Conservation (phyloP, 2,888 invertebrate genomes). For the Aproaerema taeniolella region DNA sequence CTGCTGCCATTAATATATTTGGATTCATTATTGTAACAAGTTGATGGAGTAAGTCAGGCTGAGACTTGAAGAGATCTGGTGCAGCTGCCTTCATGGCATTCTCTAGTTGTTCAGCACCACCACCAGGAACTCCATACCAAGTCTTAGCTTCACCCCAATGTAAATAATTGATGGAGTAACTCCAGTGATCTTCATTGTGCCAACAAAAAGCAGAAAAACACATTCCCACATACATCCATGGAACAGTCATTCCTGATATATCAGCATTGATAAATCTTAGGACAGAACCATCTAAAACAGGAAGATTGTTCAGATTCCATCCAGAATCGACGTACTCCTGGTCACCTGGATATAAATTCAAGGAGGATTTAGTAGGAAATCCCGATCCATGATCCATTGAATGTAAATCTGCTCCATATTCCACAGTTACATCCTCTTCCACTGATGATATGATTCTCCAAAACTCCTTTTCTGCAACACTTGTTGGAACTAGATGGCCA, state of each 20-base stretch:
- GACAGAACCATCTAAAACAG: constrained; percentile 83
- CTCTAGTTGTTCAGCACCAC: constrained; percentile 82
- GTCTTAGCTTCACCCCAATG: constrained; percentile 91
- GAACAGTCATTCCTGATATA: constrained; percentile 85
- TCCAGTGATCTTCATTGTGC: constrained; percentile 92
- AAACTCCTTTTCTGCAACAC: constrained; percentile 84
- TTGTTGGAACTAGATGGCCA: constrained; percentile 78
- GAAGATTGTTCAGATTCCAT: constrained; percentile 88
- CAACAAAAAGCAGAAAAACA: constrained; percentile 90
- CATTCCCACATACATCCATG: constrained; percentile 93
- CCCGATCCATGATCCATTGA: constrained; percentile 87
- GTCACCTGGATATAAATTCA: constrained; percentile 78
- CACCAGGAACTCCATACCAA: constrained; percentile 88
- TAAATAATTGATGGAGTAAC: constrained; percentile 88
- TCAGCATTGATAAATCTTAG: constrained; percentile 85
- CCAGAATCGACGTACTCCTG: constrained; percentile 81
- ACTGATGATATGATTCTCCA: constrained; percentile 86
- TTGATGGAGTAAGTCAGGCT: constrained; percentile 87
- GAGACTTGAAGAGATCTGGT: constrained; percentile 84
- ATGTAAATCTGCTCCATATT: constrained; percentile 88
- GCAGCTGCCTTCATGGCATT: constrained; percentile 83
- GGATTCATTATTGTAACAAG: constrained; percentile 89
- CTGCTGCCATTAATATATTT: constrained; percentile 80
- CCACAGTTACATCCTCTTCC: constrained; percentile 85
- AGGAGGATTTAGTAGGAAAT: constrained; percentile 82